Evolutionary conservation across 1,140 invertebrate species (phyloP).

Genomic region (Bombus impatiens): DNA sequence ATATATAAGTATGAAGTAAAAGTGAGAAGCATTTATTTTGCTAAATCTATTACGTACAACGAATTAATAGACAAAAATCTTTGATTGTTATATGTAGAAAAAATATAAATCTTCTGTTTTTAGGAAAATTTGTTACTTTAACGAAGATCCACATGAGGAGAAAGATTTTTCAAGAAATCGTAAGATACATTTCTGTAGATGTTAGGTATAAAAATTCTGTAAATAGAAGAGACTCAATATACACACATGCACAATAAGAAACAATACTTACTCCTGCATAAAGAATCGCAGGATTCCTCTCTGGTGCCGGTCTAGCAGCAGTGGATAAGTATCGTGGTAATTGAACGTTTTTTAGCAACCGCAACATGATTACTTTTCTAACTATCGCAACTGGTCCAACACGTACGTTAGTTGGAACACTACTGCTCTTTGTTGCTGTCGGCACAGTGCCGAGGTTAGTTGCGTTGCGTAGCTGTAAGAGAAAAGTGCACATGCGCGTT

Average conservation of each 20-base stretch:
- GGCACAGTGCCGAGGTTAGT: neutral
- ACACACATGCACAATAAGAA: no score
- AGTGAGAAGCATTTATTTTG: no score
- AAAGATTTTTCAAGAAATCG: neutral
- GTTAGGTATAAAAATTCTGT: neutral
- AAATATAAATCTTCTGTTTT: neutral
- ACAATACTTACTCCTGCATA: constrained; percentile 85
- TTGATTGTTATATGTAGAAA: neutral
- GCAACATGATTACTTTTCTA: constrained; percentile 66
- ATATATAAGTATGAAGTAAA: no score
- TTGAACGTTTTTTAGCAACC: constrained; percentile 71
- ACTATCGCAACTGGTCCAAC: accelerated
- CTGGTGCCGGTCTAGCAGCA: constrained; percentile 82
- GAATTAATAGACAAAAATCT: no score
- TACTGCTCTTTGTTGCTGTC: no score
- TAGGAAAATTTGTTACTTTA: neutral
- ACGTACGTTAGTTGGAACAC: no score
- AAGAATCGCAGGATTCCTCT: constrained; percentile 84
- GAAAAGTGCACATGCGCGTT: neutral
- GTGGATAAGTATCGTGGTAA: constrained; percentile 81
- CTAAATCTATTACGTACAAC: neutral
- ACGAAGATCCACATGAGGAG: neutral
- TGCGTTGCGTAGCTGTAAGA: accelerated
- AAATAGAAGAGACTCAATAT: neutral
- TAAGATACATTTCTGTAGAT: neutral